Evolutionary conservation across 2,888 invertebrate species (phyloP).

Genomic region (Ennomos quercinarius): DNA sequence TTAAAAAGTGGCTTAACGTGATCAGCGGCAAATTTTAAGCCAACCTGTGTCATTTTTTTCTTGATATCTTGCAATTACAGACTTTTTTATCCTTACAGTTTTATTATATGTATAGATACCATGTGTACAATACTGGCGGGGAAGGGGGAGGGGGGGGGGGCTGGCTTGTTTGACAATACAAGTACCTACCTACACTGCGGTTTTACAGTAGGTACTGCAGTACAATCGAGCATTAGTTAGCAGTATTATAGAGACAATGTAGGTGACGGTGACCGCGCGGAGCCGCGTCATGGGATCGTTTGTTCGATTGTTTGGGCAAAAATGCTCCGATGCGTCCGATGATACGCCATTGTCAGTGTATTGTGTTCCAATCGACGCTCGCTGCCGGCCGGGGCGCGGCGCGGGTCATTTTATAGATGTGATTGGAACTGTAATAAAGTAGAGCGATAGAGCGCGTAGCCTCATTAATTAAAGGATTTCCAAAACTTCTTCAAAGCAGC

Average conservation of each 20-base stretch:
- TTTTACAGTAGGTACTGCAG: not conserved
- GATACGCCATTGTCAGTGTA: conserved; percentile 3
- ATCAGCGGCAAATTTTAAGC: no score
- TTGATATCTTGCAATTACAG: no score
- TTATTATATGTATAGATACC: no score
- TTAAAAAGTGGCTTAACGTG: no score
- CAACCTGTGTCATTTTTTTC: no score
- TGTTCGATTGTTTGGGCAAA: conserved; percentile 7
- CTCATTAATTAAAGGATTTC: no score
- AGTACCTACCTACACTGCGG: not conserved
- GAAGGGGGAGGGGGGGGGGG: no score
- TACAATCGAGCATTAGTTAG: not conserved
- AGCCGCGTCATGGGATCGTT: conserved; percentile 8
- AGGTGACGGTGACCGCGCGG: not conserved
- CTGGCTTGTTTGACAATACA: not conserved
- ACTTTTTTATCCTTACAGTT: no score
- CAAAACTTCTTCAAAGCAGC: no score
- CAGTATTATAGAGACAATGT: not conserved
- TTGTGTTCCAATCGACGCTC: not conserved
- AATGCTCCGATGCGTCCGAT: conserved; percentile 3
- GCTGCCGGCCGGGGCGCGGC: no score
- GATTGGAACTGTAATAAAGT: not conserved
- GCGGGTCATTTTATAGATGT: not conserved
- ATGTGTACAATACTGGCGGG: no score
- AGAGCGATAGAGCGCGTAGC: no score